Conservation (phyloP, 1,140 invertebrate species). For the Diplogasteroides magnus region DNA sequence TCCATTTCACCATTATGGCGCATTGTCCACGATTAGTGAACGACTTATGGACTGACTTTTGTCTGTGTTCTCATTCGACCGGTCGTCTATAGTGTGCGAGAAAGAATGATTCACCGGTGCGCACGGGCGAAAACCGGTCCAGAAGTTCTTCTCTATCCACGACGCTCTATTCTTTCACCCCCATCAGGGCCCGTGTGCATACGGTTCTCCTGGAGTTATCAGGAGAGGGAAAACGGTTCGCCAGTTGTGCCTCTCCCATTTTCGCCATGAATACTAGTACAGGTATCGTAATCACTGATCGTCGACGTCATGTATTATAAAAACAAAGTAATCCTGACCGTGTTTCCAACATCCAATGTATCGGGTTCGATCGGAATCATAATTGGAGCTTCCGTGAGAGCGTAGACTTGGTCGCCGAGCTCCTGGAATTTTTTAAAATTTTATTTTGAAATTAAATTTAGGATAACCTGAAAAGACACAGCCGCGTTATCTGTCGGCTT, state of each 20-base stretch:
- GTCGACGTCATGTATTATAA: too few relatives aligned
- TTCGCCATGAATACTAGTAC: too few relatives aligned
- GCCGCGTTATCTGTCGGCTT: conserved; percentile 11
- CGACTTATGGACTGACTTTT: not conserved
- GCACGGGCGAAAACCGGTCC: too few relatives aligned
- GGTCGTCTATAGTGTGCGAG: too few relatives aligned
- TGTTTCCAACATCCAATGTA: conserved; percentile 55
- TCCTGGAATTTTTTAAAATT: not conserved
- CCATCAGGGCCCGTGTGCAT: too few relatives aligned
- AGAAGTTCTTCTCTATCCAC: too few relatives aligned
- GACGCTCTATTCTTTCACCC: too few relatives aligned
- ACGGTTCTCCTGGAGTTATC: conserved; percentile 74
- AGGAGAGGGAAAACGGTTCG: conserved; percentile 68
- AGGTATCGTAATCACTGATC: too few relatives aligned
- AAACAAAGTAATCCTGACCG: conserved; percentile 58
- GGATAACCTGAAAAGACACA: conserved; percentile 12
- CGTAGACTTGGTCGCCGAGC: conserved; percentile 57
- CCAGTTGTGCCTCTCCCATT: conserved; percentile 64
- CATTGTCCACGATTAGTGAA: not conserved
- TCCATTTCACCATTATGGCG: too few relatives aligned
- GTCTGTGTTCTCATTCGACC: too few relatives aligned
- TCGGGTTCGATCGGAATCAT: conserved; percentile 57
- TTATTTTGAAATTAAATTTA: not conserved
- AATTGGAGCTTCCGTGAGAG: conserved; percentile 57
- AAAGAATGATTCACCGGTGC: too few relatives aligned